Base-by-base conservation (phyloP, 2,888 invertebrate species). In the Melieria picta region DNA sequence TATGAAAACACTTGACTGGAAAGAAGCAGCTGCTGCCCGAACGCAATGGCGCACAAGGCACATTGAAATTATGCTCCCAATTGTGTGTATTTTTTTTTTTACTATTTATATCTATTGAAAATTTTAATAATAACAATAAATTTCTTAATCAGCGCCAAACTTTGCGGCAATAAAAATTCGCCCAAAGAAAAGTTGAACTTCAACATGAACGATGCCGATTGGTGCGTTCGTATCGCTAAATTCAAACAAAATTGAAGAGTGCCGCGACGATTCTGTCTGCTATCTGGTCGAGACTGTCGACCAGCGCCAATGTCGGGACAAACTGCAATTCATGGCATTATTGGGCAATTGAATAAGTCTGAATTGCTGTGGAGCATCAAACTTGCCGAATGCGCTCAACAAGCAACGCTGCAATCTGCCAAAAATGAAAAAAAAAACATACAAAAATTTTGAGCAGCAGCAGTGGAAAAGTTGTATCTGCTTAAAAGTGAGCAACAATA, bases 271-370 rank as follows among this genome's bases (percentile, higher is more conserved):
- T 30, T 30, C 30, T 30, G 30, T 30, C 30, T 6, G 16, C 57
- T 16, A 13, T 4, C 57, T 42, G 16, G 42, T n/a, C 42, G 43
- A n/a, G n/a, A 43, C 11, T n/a, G 50, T 2, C 48, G 58, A 42
- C 58, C 42, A 66, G 50, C 48, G 5, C 66, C 43, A 9, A 55
- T 30, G 57, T 58, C 48, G 9, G 43, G 30, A 42, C 45, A 42
- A 43, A 47, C 71, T 75, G 72, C 74, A 76, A 75, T 74, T 76
- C 74, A 72, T 75, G 67, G 56, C 66, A 65, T 71, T 74, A 75
- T 75, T 76, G 74, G 71, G 76, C 77, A 76, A 76, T 76, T 76
- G 73, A 72, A 75, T 72, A 73, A 75, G 74, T 74, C 74, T 56
- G 66, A 65, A 71, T 71, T 71, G 61, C 45, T 65, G 65, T 71